Evolutionary conservation across 2,797 vertebrate genomes (phyloP), one percentile per base, ranked within the genome.

Genomic region (Catamblyrhynchus diadema): DNA sequence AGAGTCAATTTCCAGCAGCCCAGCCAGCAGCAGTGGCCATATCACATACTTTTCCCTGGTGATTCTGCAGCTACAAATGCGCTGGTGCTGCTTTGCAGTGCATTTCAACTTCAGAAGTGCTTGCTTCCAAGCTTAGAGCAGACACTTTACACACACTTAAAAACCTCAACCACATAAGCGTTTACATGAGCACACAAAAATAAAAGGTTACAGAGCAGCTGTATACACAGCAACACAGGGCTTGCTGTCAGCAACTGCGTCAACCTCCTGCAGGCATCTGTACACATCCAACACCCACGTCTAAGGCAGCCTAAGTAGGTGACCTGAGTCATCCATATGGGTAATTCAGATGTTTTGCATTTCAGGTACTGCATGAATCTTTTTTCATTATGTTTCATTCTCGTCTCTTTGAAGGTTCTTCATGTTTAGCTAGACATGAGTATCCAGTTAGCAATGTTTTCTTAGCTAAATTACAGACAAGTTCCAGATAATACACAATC

Each of bases 161-260:
- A 60, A 91, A 66, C 72, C 72, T 81, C 87, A 83, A 81, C 45
- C 30, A 17, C 5, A 6, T 33, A 64, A 71, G 37, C 24, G 84
- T 91, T 96, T 94, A 94, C 53, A 71, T 6, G 45, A 88, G 61
- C 20, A 81, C 48, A 50, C 30, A 77, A 33, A 92, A 91, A 89
- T 80, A 54, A 81, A 64, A 92, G 79, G 81, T 83, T 83, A 57
- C 6, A 83, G 65, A 94, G 86, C 33, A 93, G 45, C 57, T 61
- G 18, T 44, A 67, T 23, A 87, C 22, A 61, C n/a, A 86, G 81
- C 48, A 82, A 65, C 4, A 1, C 5, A 73, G 21, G n/a, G 15
- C 32, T 51, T 74, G 88, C 92, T 70, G 61, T 83, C 86, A 78
- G 88, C 57, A 82, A 59, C 33, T 70, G 57, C 4, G 6, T 79